Base-by-base conservation (phyloP, 2,888 invertebrate genomes). In the Epinotia nisella region DNA sequence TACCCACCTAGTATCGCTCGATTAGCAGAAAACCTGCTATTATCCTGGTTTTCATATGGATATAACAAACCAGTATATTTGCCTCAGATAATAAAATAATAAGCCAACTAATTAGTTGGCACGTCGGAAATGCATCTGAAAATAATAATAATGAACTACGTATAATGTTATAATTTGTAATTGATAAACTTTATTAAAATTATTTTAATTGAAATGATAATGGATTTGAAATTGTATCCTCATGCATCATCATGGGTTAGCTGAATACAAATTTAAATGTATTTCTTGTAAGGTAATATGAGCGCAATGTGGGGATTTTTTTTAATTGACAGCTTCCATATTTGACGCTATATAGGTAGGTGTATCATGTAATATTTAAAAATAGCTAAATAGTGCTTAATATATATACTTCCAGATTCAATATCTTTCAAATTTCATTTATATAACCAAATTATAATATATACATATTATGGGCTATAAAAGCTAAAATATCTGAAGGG, bases 41-140 rank as follows among this genome's bases (percentile, higher is more conserved):
- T 67, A 45, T 61, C 71, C 71, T 72, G 71, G 49, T 67, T 41
- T 66, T 55, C 29, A 35, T 55, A 35, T 67, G 71, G 66, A 66
- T 66, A 66, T 51, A 71, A n/a, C 58, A 29, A 59, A 59, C 60
- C 55, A 60, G 45, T 71, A 45, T 66, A 71, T 71, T 66, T 41
- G 7, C 53, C 70, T 55, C 53, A 9, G 53, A 61, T 55, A 72
- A 39, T 19, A 15, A 58, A 29, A 24, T 39, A 53, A 53, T 35
- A 64, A 53, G 19, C 35, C 17, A 9, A 17, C 64, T n/a, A 64
- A 64, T 64, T 64, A 64, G 17, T n/a, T 1, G n/a, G n/a, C 49
- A n/a, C n/a, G 7, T 7, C 45, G 10, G 17, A 17, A 19, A 60
- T 1, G 24, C 60, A 39, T 13, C 19, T 39, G 17, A 19, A 15